Base-by-base conservation (phyloP, 1,140 invertebrate species). In the Glossosoma conforme region DNA sequence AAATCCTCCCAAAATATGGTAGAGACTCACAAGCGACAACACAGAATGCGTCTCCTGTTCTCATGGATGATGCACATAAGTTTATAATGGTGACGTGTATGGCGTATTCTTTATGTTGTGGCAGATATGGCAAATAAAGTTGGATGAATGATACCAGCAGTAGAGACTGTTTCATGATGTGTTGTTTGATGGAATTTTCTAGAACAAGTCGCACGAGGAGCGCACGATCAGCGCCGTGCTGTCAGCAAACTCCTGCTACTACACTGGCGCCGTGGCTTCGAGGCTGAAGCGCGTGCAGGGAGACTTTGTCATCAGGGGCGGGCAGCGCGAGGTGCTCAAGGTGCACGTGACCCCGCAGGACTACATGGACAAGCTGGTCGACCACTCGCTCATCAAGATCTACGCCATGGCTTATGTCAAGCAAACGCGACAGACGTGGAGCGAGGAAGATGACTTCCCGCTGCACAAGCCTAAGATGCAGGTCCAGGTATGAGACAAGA, bases 401-500 rank as follows among this genome's bases (percentile, higher is more conserved):
- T 79, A 81, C 50, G 78, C 79, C 5, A 77, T 84, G 65, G 81
- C 81, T 15, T 77, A 74, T 49, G 83, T 86, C 0, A 76, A 80
- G 56, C 82, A 85, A 59, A 86, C 84, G 0, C 72, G 77, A 9
- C 84, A 85, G 62, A 74, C 78, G 2, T 86, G 83, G 82, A 78
- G 78, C 40, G 82, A 84, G 49, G 82, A 85, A 58, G 82, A 85
- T 60, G 81, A 84, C 61, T 84, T 85, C 65, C 74, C 75, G 24
- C 69, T 86, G 13, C 69, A 76, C 13, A 84, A 84, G 60, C 84
- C 85, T 6, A 71, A 68, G 37, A 68, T 82, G 53, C 69, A 71
- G 60, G 68, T 82, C 8, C 67, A 74, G 65, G 74, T 78, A 60
- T 47, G 24, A 9, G 3, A 15, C 14, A 36, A 36, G 5, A 36